phyloP scores from a whole-genome alignment of 2,888 invertebrate species.

The Lomographa bimaculata region DNA sequence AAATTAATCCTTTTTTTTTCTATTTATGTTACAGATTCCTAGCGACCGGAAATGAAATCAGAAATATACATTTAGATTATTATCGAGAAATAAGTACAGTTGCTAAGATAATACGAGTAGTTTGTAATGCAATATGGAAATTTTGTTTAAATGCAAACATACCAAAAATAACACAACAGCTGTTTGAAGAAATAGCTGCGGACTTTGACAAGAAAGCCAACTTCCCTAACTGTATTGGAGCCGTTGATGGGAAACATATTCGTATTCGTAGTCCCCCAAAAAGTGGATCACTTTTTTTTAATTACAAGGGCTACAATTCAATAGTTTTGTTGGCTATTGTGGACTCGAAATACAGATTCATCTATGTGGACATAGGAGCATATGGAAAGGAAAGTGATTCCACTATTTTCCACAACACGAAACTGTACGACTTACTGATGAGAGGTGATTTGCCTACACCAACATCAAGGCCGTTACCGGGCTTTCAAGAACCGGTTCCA shows the following conservation, averaged over 20 bases:
- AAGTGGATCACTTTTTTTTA: constrained; percentile 17
- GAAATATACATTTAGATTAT: constrained; percentile 30
- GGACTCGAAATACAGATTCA: constrained; percentile 14
- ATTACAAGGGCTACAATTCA: constrained; percentile 15
- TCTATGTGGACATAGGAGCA: constrained; percentile 15
- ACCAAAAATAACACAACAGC: constrained; percentile 29
- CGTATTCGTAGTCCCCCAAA: constrained; percentile 26
- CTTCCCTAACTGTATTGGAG: constrained; percentile 33
- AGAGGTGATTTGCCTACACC: constrained; percentile 26
- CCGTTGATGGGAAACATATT: constrained; percentile 34
- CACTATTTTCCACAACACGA: constrained; percentile 35
- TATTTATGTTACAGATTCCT: too few species aligned
- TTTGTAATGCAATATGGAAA: constrained; percentile 32
- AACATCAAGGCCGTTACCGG: constrained; percentile 18
- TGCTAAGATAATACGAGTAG: constrained; percentile 28
- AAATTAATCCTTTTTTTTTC: too few species aligned
- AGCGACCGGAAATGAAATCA: too few species aligned
- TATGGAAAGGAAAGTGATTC: constrained; percentile 38
- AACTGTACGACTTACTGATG: constrained; percentile 32
- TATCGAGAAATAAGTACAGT: constrained; percentile 31
- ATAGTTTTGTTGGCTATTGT: constrained; percentile 13
- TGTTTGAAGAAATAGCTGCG: constrained; percentile 24
- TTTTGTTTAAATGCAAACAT: constrained; percentile 27
- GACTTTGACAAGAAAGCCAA: constrained; percentile 31
- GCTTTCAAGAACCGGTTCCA: constrained; percentile 18